These are phyloP conservation scores for Eupeodes luniger DNA, from an alignment of 2,888 invertebrate genomes.

Conservation along the genomic window DNA sequence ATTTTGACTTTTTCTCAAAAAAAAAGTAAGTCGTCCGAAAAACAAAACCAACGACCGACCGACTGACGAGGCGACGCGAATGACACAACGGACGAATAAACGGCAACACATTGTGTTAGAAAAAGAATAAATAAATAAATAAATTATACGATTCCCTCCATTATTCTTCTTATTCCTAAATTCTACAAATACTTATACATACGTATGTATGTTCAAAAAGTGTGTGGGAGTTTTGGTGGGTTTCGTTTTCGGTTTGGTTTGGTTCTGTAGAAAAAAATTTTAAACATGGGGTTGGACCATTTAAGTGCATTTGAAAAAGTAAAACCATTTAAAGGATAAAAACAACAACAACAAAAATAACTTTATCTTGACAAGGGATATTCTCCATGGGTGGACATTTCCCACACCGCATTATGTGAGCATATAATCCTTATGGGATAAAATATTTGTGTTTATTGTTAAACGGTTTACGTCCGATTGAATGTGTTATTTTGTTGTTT, in stretches of 20 bases:
- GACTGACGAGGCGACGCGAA: not conserved
- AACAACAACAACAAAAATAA: not conserved
- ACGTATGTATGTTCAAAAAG: not conserved
- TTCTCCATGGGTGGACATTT: constrained; percentile 63
- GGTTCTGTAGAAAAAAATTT: constrained; percentile 17
- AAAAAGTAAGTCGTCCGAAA: not conserved
- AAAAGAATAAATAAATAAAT: constrained; percentile 29
- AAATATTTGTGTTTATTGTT: constrained; percentile 72
- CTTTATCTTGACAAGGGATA: constrained; percentile 66
- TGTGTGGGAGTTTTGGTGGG: constrained; percentile 1
- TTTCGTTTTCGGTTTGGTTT: constrained; percentile 10
- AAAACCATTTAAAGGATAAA: constrained; percentile 44
- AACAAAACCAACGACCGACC: not conserved
- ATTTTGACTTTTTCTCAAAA: not conserved
- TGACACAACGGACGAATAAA: not conserved
- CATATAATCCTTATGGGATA: constrained; percentile 31
- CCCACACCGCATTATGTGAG: constrained; percentile 44
- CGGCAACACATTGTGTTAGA: not conserved
- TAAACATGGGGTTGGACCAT: constrained; percentile 42
- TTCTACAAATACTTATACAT: no score
- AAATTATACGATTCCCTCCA: constrained; percentile 37
- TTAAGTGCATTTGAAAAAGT: constrained; percentile 65
- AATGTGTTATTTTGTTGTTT: constrained; percentile 41
- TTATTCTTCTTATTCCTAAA: not conserved
- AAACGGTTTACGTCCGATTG: constrained; percentile 72